These are phyloP conservation scores for Leptodactylus fuscus DNA, from an alignment of 2,113 vertebrate species.

Conservation along the genomic window DNA sequence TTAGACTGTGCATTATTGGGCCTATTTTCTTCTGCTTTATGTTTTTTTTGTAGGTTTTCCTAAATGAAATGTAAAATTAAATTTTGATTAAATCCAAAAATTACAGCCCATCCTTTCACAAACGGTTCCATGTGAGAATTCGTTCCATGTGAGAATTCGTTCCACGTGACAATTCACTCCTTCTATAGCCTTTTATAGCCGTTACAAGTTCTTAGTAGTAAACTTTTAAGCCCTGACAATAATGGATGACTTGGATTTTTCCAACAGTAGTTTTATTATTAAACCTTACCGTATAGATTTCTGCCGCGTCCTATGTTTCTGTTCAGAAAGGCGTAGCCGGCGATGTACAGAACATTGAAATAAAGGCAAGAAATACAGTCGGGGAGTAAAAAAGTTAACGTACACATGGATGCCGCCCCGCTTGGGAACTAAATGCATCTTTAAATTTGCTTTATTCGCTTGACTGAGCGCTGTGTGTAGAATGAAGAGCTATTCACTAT, in stretches of 20 bases:
- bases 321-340: neutral
- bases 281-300: slow-evolving; percentile 52
- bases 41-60: neutral
- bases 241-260: slow-evolving; percentile 63
- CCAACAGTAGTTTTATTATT: slow-evolving; percentile 55
- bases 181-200: too few species aligned
- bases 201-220: neutral
- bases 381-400: slow-evolving; percentile 36
- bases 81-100: neutral
- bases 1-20: neutral
- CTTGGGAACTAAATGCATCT: slow-evolving; percentile 72
- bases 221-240: slow-evolving; percentile 50
- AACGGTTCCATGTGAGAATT: neutral
- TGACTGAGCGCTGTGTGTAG: slow-evolving; percentile 69
- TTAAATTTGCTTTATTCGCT: slow-evolving; percentile 75
- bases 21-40: neutral
- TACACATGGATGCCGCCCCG: slow-evolving; percentile 66
- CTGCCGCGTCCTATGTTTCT: neutral
- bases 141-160: neutral
- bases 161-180: neutral
- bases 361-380: slow-evolving; percentile 32
- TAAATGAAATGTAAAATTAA: neutral
- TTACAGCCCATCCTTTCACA: neutral
- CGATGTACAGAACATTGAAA: too few species aligned
- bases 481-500: slow-evolving; percentile 67